A percentile compares a stretch with the other conserved stretches of the same genome.
Conservation (phyloP, 2,888 invertebrate species). For the Agelastica alni region DNA sequence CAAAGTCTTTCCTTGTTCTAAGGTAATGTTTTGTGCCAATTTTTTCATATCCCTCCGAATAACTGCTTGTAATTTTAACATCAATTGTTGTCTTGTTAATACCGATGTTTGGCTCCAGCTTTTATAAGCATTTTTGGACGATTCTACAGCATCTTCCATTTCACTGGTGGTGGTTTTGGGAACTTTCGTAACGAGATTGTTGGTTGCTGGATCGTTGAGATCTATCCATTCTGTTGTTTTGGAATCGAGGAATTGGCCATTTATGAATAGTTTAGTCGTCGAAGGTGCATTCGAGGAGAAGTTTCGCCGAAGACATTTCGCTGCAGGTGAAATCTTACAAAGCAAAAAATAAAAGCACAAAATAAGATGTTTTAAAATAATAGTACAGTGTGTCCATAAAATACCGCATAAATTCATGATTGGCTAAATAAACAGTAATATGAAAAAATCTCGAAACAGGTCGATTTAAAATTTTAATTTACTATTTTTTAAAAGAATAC, state of each 20-base stretch:
- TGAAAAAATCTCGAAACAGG: too few relatives aligned
- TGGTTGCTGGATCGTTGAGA: slow-evolving; percentile 93
- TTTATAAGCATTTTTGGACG: slow-evolving; percentile 75
- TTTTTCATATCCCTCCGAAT: slow-evolving; percentile 87
- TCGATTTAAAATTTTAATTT: too few relatives aligned
- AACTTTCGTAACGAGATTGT: slow-evolving; percentile 78
- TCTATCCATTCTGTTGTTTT: slow-evolving; percentile 94
- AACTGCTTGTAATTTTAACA: slow-evolving; percentile 74
- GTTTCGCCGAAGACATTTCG: not conserved
- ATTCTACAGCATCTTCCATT: slow-evolving; percentile 86
- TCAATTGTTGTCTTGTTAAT: slow-evolving; percentile 81
- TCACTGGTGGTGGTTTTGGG: slow-evolving; percentile 89
- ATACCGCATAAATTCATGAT: too few relatives aligned
- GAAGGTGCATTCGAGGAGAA: slow-evolving; percentile 60
- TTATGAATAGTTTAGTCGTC: slow-evolving; percentile 88
- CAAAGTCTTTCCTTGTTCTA: slow-evolving; percentile 96
- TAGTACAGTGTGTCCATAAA: too few relatives aligned
- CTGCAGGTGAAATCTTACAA: not conserved
- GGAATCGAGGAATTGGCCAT: slow-evolving; percentile 93
- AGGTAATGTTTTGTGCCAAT: slow-evolving; percentile 88
- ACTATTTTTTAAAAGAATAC: too few relatives aligned
- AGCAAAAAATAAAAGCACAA: too few relatives aligned
- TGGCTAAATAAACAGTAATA: too few relatives aligned
- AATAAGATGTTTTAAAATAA: too few relatives aligned
- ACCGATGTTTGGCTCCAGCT: slow-evolving; percentile 92